A percentile compares a stretch with the other conserved stretches of the same genome.
phyloP scores from a whole-genome alignment of 2,888 invertebrate genomes.

The Meghimatium bilineatum region DNA sequence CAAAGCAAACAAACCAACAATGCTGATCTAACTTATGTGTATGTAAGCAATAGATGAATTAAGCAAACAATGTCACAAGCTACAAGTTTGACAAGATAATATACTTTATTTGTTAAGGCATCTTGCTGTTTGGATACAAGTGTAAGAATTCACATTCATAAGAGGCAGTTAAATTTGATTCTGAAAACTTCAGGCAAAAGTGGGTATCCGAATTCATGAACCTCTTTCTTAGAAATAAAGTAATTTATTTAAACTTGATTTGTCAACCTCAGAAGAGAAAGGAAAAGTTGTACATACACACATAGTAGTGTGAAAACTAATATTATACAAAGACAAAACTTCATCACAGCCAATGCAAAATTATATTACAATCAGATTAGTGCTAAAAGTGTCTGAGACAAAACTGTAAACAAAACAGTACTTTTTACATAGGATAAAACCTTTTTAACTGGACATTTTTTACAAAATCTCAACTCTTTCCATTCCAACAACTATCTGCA shows the following conservation, averaged over 20 bases:
- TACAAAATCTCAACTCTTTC: slow-evolving; percentile 8
- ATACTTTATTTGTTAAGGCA: neutral
- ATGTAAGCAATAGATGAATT: neutral
- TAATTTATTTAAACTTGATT: neutral
- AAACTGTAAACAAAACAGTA: slow-evolving; percentile 10
- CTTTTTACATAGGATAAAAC: slow-evolving; percentile 3
- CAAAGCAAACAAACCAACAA: neutral
- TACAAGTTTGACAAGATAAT: neutral
- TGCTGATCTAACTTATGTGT: neutral
- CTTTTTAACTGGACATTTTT: neutral
- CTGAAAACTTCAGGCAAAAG: neutral
- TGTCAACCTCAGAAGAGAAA: neutral
- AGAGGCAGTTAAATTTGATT: neutral
- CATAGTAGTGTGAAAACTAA: neutral
- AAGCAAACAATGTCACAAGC: neutral
- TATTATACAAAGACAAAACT: slow-evolving; percentile 26
- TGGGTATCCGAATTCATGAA: neutral
- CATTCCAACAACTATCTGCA: slow-evolving; percentile 1
- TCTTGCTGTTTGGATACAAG: slow-evolving; percentile 5
- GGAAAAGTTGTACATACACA: neutral
- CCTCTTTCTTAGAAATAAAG: neutral
- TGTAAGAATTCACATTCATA: neutral
- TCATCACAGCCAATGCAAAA: slow-evolving; percentile 42
- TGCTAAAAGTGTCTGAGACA: neutral
- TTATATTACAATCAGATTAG: slow-evolving; percentile 29